Evolutionary conservation across 2,797 vertebrate species (phyloP).

Genomic region (Tarsius wallacei): DNA sequence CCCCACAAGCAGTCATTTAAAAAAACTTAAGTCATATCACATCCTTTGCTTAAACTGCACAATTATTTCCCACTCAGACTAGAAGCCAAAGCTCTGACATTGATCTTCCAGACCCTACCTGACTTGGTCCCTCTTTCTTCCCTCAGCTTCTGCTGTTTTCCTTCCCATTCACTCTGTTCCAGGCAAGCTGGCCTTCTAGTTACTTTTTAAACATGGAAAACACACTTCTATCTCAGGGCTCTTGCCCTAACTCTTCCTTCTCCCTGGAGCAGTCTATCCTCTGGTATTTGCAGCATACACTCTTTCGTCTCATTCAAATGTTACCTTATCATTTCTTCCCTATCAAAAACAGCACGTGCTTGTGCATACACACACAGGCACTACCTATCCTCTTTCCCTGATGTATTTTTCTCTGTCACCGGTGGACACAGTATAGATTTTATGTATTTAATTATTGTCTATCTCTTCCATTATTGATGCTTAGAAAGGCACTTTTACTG

Average conservation of each 20-base stretch:
- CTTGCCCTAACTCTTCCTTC: background rate
- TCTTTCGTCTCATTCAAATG: background rate
- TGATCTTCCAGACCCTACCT: background rate
- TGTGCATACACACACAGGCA: too few relatives aligned
- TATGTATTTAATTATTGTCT: background rate
- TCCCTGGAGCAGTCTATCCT: background rate
- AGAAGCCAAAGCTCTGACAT: background rate
- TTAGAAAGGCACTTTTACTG: background rate
- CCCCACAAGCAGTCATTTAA: background rate
- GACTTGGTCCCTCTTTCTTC: background rate
- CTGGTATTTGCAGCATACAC: background rate
- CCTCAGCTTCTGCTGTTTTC: background rate
- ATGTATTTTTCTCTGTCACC: background rate
- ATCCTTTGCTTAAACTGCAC: background rate
- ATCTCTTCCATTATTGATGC: background rate
- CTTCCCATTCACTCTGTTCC: background rate
- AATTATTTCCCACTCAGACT: background rate
- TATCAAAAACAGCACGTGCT: background rate
- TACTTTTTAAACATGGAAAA: background rate
- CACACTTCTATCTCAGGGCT: background rate
- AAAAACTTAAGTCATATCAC: background rate
- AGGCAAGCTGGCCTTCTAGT: background rate
- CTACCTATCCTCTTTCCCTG: background rate
- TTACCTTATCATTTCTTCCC: background rate
- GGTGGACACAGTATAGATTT: background rate